A percentile compares a stretch with the other conserved stretches of the same genome.
These are phyloP conservation scores for Lithobius niger DNA, from an alignment of 1,140 invertebrate species.

Conservation along the genomic window DNA sequence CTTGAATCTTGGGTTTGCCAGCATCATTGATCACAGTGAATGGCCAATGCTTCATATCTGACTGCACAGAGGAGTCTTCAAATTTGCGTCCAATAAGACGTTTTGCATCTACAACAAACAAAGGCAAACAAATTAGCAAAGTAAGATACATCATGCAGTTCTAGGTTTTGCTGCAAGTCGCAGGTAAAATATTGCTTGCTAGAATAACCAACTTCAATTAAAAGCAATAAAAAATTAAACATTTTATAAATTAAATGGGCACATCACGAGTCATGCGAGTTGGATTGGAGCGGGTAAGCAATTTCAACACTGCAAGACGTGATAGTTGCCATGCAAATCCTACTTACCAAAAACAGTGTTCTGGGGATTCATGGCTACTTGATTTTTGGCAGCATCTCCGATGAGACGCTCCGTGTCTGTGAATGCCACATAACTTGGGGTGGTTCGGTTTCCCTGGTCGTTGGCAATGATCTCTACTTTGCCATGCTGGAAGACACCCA, in stretches of 20 bases:
- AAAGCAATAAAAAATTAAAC: no score
- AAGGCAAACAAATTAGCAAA: no score
- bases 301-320: no score
- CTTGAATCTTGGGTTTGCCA: conserved; percentile 32
- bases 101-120: conserved; percentile 46
- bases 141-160: no score
- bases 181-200: no score
- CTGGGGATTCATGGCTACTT: conserved; percentile 40
- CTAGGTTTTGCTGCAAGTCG: no score
- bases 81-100: conserved; percentile 58
- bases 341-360: conserved; percentile 14
- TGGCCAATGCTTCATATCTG: conserved; percentile 46
- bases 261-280: no score
- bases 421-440: conserved; percentile 94
- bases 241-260: no score
- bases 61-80: conserved; percentile 53
- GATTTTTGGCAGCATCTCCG: conserved; percentile 92
- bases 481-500: conserved; percentile 49
- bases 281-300: no score
- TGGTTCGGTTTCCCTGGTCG: conserved; percentile 94
- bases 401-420: conserved; percentile 93
- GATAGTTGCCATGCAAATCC: no score
- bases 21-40: conserved; percentile 32
- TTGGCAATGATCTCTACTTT: conserved; percentile 98
- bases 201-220: no score